Conservation (phyloP, 2,113 vertebrate genomes). For the Sclerurus mexicanus region DNA sequence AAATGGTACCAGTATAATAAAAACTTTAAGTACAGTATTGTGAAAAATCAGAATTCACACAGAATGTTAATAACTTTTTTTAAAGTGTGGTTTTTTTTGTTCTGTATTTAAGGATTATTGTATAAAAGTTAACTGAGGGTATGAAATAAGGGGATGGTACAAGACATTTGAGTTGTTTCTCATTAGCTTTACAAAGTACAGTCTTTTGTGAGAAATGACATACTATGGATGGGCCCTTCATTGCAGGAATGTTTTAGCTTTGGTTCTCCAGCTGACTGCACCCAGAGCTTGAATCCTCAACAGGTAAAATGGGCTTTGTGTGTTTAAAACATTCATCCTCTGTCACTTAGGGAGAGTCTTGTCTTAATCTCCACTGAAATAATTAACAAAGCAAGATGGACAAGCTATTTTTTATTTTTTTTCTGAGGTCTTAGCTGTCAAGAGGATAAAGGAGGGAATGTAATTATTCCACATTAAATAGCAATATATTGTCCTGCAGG, state of each 20-base stretch:
- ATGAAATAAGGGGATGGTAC: neutral
- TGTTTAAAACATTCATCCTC: neutral
- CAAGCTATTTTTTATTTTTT: neutral
- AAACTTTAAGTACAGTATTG: neutral
- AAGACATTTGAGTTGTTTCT: neutral
- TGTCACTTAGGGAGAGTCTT: neutral
- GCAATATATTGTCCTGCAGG: neutral
- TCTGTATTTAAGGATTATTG: neutral
- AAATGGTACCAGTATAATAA: neutral
- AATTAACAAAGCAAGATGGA: neutral
- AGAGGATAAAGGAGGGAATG: neutral
- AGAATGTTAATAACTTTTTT: neutral
- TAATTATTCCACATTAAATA: conserved; percentile 17
- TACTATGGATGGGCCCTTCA: neutral
- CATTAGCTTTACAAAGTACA: neutral
- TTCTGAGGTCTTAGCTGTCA: neutral
- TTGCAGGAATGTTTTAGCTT: neutral
- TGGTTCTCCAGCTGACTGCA: neutral
- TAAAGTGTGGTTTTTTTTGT: neutral
- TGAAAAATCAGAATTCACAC: neutral
- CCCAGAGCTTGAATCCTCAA: neutral
- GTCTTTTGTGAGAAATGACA: neutral
- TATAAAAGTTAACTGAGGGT: neutral
- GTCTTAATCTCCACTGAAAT: neutral
- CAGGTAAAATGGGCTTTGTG: neutral